Evolutionary conservation across 2,888 invertebrate genomes (phyloP), one percentile per base, ranked within the genome.

Genomic region (Torymus texanus): DNA sequence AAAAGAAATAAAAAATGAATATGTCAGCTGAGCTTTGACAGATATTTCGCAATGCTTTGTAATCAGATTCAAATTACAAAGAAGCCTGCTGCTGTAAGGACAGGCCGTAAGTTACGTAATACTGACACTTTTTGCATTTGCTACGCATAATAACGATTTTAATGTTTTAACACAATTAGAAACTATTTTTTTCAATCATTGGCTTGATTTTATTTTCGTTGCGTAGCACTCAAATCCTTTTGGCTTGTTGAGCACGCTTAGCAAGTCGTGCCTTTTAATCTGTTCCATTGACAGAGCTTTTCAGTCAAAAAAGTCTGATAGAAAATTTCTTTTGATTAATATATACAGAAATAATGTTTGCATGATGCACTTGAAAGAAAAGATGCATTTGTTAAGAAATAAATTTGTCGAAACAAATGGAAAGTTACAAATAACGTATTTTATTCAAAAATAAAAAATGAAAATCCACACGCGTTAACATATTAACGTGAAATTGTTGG

Each of bases 161-260:
- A 59, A 29, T 58, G 1, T 56, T 66, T 58, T 18, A 66, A 67
- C 21, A 3, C 24, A 66, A 79, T 68, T 16, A 59, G 16, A 70
- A 77, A 73, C 16, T 67, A 62, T 62, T 56, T 18, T 62, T 66
- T 29, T 29, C 29, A 24, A 66, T 50, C 21, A n/a, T 66, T 53
- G 24, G 71, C 53, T 66, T 24, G 58, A 73, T 41, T 65, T 71
- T 13, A 8, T 59, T 62, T 76, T 80, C 77, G 78, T 80, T 75
- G 71, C 78, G 78, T 78, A 80, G 70, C 66, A 74, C 50, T 80
- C 74, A 75, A 74, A 80, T 77, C 68, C 73, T 59, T 73, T 76
- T 68, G 72, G 67, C 72, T 72, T 61, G 13, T 21, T 1, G 41
- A 14, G 51, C 13, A 41, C 41, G 12, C 41, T 8, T 50, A 11